Percentiles rank a stretch among this genome's conserved stretches.
Evolutionary conservation across 2,113 vertebrate species (phyloP).

Genomic region (Ictidomys tridecemlineatus): DNA sequence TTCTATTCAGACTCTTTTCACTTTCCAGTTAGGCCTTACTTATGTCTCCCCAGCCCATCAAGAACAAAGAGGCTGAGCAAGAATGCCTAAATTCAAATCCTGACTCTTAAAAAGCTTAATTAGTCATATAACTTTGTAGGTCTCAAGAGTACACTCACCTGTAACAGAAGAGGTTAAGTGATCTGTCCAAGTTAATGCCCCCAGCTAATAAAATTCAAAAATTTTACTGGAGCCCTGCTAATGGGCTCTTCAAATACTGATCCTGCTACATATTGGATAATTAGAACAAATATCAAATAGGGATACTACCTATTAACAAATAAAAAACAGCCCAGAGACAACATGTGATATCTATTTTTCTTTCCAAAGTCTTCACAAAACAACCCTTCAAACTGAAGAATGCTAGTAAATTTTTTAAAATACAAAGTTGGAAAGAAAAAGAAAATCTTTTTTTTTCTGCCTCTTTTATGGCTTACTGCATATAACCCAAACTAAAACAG

Average conservation of each 20-base stretch:
- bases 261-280: neutral
- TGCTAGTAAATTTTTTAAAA: neutral
- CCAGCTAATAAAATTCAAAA: neutral
- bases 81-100: slow-evolving; percentile 1
- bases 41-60: neutral
- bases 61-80: neutral
- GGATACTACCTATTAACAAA: neutral
- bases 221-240: neutral
- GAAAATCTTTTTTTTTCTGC: neutral
- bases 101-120: neutral
- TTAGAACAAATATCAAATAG: slow-evolving; percentile 26
- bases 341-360: neutral
- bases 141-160: neutral
- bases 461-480: neutral
- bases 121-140: neutral
- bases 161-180: slow-evolving; percentile 30
- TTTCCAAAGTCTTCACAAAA: slow-evolving; percentile 16
- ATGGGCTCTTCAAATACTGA: slow-evolving; percentile 3
- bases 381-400: neutral
- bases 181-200: neutral
- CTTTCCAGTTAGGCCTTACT: neutral
- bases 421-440: neutral
- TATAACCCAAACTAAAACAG: neutral
- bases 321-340: neutral
- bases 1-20: neutral